Evolutionary conservation across 2,113 vertebrate species (phyloP).

Genomic region (Caranx melampygus): DNA sequence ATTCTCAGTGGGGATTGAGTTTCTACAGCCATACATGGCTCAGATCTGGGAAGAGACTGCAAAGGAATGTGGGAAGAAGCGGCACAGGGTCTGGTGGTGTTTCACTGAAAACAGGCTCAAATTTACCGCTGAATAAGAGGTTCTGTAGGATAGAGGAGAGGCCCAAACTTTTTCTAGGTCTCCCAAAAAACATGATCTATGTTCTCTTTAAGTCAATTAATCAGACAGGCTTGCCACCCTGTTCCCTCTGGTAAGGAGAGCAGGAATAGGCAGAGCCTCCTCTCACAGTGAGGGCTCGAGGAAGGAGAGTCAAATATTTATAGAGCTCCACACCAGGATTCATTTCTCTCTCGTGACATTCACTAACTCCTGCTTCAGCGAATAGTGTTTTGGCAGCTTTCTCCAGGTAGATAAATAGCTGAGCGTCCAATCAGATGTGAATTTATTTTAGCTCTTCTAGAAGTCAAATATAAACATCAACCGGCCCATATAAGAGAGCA

Average conservation of each 20-base stretch:
- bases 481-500: slow-evolving; percentile 44
- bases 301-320: slow-evolving; percentile 83
- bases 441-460: slow-evolving; percentile 66
- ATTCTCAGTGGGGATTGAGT: neutral
- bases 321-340: slow-evolving; percentile 68
- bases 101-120: slow-evolving; percentile 73
- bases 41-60: slow-evolving; percentile 38
- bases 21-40: neutral
- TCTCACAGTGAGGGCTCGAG: slow-evolving; percentile 64
- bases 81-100: slow-evolving; percentile 64
- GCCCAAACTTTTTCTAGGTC: slow-evolving; percentile 82
- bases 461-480: slow-evolving; percentile 74
- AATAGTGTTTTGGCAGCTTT: slow-evolving; percentile 68
- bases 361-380: slow-evolving; percentile 73
- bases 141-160: slow-evolving; percentile 75
- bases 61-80: slow-evolving; percentile 59
- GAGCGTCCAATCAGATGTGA: slow-evolving; percentile 57
- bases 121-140: slow-evolving; percentile 82
- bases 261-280: slow-evolving; percentile 74
- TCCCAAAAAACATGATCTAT: slow-evolving; percentile 84
- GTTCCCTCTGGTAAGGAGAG: slow-evolving; percentile 80
- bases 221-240: slow-evolving; percentile 75
- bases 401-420: slow-evolving; percentile 66
- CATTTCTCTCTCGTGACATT: slow-evolving; percentile 77
- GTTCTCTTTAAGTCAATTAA: slow-evolving; percentile 80